Evolutionary conservation across 2,797 vertebrate genomes (phyloP).

Genomic region (Enteromius anoplus): DNA sequence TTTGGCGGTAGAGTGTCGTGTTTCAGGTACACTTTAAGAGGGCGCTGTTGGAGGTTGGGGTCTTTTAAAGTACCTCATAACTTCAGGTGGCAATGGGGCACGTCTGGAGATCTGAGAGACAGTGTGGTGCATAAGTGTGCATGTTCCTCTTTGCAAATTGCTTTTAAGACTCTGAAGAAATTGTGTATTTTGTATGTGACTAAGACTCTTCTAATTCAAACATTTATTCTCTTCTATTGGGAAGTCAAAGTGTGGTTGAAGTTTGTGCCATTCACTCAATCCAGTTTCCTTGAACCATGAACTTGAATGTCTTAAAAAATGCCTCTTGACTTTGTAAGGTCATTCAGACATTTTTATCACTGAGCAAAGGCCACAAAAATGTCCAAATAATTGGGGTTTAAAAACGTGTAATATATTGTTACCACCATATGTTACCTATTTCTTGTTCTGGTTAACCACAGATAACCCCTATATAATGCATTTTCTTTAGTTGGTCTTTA

Average conservation of each 20-base stretch:
- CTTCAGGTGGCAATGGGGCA: neutral
- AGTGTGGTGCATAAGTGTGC: neutral
- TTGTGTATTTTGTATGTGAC: neutral
- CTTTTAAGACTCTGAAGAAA: neutral
- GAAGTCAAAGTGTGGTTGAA: neutral
- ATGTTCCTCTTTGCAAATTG: neutral
- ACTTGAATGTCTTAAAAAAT: conserved; percentile 4
- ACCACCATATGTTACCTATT: conserved; percentile 5
- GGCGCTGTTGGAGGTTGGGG: neutral
- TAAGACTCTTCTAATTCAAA: neutral
- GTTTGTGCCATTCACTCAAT: neutral
- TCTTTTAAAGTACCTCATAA: conserved; percentile 18
- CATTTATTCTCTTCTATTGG: neutral
- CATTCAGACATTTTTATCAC: conserved; percentile 9
- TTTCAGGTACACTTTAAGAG: neutral
- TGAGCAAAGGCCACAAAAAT: neutral
- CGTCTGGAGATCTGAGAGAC: neutral
- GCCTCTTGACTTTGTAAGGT: conserved; percentile 12
- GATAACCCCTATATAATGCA: conserved; percentile 5
- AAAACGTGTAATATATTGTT: conserved; percentile 1
- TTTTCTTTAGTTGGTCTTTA: neutral
- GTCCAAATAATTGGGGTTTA: conserved; percentile 21
- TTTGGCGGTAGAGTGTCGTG: neutral
- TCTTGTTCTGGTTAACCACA: neutral
- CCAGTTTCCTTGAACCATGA: conserved; percentile 13